Base-by-base conservation (phyloP, 2,113 vertebrate genomes). In the Puntigrus tetrazona region DNA sequence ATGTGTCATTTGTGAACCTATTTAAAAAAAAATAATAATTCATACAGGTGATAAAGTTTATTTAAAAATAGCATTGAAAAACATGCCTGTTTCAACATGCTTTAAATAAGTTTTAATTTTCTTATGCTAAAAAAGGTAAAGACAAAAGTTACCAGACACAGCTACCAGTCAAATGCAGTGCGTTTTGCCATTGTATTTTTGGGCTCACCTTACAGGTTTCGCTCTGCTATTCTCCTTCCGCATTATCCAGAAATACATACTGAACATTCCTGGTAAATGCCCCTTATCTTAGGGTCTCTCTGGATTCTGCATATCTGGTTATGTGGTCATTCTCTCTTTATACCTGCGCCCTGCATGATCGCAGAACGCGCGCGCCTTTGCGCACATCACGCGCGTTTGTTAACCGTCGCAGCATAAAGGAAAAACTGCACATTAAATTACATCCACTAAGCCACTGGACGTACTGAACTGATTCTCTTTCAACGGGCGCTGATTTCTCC, bases 361-460 rank as follows among this genome's bases (percentile, higher is more conserved):
- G 59, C 29, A 11, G 78, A 36, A 69, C 52, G 25, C 50, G 31
- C n/a, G 43, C 59, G 50, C 57, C 8, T 78, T 36, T 84, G n/a
- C 55, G 31, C 78, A 50, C 69, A 85, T 67, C 29, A 70, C 45
- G 7, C 18, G 18, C 45, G 75, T 29, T 38, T 74, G 81, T 65
- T 76, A 82, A 78, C 74, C 70, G 78, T 72, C 69, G 36, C 29
- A 81, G 70, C 8, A 34, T 65, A 6, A 29, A 74, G 57, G 31
- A 18, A 81, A 76, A 85, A 61, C 79, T 70, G 77, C 52, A 81
- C n/a, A 65, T 63, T 65, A 74, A 81, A 85, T 73, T 85, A 36
- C 50, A 73, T 78, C 59, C 47, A 7, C 29, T 61, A 50, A 63
- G 25, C 29, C 72, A 34, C 31, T 81, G 65, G n/a, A 83, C 11